Percentiles rank a stretch among this genome's conserved stretches.
Evolutionary conservation across 2,888 invertebrate species (phyloP).

Genomic region (Eupithecia subfuscata): DNA sequence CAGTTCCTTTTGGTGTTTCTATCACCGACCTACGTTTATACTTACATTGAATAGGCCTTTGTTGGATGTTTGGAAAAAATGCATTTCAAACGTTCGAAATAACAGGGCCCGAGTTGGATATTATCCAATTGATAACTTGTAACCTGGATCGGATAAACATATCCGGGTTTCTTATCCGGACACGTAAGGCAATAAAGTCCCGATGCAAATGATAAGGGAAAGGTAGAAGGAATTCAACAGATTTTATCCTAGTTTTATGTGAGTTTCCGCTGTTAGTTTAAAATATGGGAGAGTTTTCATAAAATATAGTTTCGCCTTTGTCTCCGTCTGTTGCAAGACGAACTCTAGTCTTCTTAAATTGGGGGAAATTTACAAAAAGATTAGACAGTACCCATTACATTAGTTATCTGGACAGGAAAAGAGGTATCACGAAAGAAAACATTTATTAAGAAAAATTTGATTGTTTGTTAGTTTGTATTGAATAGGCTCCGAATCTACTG

Average conservation of each 20-base stretch:
- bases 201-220: slow-evolving; percentile 3
- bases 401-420: not conserved
- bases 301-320: not conserved
- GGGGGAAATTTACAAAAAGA: not conserved
- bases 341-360: too few species aligned
- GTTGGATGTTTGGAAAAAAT: too few species aligned
- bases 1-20: too few species aligned
- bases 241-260: slow-evolving; percentile 1
- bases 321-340: too few species aligned
- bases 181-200: slow-evolving; percentile 3
- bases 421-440: not conserved
- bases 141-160: not conserved
- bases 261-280: not conserved
- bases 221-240: not conserved
- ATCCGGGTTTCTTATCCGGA: not conserved
- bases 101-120: not conserved
- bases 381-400: not conserved
- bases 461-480: too few species aligned
- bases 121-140: not conserved
- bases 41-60: too few species aligned
- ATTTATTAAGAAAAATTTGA: too few species aligned
- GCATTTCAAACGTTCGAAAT: too few species aligned
- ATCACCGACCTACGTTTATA: too few species aligned
- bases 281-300: not conserved
- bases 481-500: too few species aligned